A percentile compares a stretch with the other conserved stretches of the same genome.
phyloP scores from a whole-genome alignment of 2,113 vertebrate genomes.

The Hippocampus barbouri region DNA sequence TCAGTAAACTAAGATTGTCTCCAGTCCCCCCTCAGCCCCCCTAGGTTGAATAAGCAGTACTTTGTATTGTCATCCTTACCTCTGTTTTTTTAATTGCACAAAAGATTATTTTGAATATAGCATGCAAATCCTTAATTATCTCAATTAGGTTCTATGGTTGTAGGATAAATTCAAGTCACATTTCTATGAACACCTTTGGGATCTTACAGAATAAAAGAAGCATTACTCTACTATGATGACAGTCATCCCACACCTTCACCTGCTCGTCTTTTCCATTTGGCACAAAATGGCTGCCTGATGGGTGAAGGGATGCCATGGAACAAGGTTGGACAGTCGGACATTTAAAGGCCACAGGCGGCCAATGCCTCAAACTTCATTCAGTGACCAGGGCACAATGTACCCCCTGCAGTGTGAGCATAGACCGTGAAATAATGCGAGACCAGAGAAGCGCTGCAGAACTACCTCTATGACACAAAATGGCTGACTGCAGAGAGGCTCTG shows the following conservation, averaged over 20 bases:
- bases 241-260: slow-evolving; percentile 13
- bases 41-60: not conserved
- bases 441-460: slow-evolving; percentile 8
- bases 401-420: slow-evolving; percentile 35
- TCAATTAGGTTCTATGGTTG: slow-evolving; percentile 2
- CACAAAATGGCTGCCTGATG: slow-evolving; percentile 41
- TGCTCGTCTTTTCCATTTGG: slow-evolving; percentile 26
- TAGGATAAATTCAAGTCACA: slow-evolving; percentile 2
- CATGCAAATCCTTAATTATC: not conserved
- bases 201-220: slow-evolving; percentile 11
- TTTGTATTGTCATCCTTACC: not conserved
- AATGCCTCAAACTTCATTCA: slow-evolving; percentile 38
- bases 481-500: slow-evolving; percentile 33
- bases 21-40: not conserved
- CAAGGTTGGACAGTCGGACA: slow-evolving; percentile 47
- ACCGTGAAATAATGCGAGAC: slow-evolving; percentile 36
- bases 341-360: slow-evolving; percentile 39
- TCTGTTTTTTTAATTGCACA: not conserved
- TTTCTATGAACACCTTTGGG: not conserved
- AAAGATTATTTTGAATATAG: not conserved
- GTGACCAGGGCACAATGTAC: slow-evolving; percentile 45
- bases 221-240: slow-evolving; percentile 1
- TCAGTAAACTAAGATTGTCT: not conserved
- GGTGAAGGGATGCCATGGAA: slow-evolving; percentile 47
- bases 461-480: slow-evolving; percentile 48